Evolutionary conservation across 2,797 vertebrate genomes (phyloP).

Genomic region (Melopsittacus undulatus): DNA sequence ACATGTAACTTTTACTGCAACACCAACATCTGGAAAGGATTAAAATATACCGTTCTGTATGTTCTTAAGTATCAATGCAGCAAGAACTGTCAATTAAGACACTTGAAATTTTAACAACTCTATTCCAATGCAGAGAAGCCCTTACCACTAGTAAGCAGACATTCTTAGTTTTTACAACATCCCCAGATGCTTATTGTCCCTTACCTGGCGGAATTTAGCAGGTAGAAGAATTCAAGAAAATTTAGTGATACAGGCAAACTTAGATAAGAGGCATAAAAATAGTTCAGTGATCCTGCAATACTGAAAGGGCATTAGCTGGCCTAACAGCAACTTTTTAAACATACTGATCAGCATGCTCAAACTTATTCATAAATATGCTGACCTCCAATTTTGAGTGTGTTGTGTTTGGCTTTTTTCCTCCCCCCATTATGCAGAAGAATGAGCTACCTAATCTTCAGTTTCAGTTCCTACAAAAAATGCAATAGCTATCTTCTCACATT

Average conservation of each 20-base stretch:
- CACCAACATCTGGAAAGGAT: not conserved
- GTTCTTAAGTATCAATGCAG: not conserved
- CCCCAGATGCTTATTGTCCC: not conserved
- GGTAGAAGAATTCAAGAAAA: not conserved
- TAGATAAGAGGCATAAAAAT: not conserved
- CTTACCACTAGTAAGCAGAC: not conserved
- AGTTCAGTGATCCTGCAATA: not conserved
- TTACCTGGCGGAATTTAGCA: not conserved
- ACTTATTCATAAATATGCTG: not conserved
- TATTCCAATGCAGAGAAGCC: not conserved
- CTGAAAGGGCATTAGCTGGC: not conserved
- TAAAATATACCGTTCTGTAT: not conserved
- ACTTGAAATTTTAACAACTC: not conserved
- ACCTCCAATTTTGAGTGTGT: not conserved
- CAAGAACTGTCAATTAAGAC: not conserved
- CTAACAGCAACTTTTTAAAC: not conserved
- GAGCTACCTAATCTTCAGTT: not conserved
- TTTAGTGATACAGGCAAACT: not conserved
- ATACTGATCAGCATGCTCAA: not conserved
- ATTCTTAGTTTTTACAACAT: not conserved
- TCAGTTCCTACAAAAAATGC: not conserved
- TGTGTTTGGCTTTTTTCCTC: not conserved
- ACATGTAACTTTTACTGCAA: not conserved
- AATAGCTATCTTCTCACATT: not conserved
- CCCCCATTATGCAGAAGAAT: not conserved